A percentile compares a stretch with the other conserved stretches of the same genome.
These are phyloP conservation scores for Parazoanthus atlanticus DNA, from an alignment of 92 coral and sea anemone species.

Conservation along the genomic window DNA sequence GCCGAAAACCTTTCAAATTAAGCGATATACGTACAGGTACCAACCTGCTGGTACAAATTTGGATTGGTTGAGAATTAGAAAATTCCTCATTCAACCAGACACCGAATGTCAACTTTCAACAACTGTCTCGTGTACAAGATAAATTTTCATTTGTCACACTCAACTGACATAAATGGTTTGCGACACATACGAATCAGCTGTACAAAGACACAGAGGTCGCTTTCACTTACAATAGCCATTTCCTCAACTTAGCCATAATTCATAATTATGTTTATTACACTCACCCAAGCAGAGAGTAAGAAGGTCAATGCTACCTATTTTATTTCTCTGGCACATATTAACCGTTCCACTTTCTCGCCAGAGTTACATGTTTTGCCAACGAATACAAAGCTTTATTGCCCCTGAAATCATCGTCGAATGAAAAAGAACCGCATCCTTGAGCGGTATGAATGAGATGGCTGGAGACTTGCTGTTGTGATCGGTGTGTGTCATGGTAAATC, in stretches of 20 bases:
- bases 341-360: not conserved
- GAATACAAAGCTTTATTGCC: not conserved
- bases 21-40: not conserved
- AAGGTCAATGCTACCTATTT: no score
- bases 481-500: no score
- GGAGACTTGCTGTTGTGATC: no score
- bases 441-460: no score
- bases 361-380: not conserved
- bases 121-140: not conserved
- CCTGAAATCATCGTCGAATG: not conserved
- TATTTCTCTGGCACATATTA: no score
- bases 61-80: not conserved
- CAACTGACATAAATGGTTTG: not conserved
- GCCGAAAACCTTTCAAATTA: not conserved
- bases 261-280: not conserved
- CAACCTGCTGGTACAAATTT: not conserved
- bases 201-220: not conserved
- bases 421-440: no score
- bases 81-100: not conserved
- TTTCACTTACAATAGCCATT: not conserved
- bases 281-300: not conserved
- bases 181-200: not conserved
- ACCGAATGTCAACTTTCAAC: not conserved
- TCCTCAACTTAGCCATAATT: not conserved
- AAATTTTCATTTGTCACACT: conserved; percentile 4